Evolutionary conservation across 92 coral and sea anemone genomes (phyloP).

Genomic region (Epizoanthus illoricatus): DNA sequence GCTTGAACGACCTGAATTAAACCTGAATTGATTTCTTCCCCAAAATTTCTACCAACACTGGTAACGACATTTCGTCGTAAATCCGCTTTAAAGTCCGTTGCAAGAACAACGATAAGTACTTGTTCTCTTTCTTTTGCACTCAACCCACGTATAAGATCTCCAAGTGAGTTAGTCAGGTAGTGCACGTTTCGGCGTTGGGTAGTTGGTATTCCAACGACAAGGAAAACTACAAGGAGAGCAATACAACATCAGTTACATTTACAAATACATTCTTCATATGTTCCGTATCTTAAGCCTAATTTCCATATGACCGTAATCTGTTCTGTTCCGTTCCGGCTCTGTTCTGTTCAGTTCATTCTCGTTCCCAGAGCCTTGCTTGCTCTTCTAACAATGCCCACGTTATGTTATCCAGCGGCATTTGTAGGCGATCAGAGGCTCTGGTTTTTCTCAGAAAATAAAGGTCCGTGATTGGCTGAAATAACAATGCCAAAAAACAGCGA

Average conservation of each 20-base stretch:
- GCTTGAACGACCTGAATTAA: constrained; percentile 58
- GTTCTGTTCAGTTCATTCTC: too few species aligned
- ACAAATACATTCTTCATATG: too few species aligned
- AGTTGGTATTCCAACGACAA: constrained; percentile 76
- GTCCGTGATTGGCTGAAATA: too few species aligned
- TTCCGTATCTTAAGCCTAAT: too few species aligned
- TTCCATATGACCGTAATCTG: too few species aligned
- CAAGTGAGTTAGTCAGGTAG: constrained; percentile 57
- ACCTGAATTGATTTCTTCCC: constrained; percentile 50
- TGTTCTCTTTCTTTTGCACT: constrained; percentile 51
- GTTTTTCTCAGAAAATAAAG: too few species aligned
- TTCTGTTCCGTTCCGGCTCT: too few species aligned
- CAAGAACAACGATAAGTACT: constrained; percentile 60
- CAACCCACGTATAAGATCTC: constrained; percentile 57
- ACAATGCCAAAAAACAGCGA: too few species aligned
- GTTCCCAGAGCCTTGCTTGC: too few species aligned
- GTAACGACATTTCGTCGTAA: constrained; percentile 36
- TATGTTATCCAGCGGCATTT: too few species aligned
- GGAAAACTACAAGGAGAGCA: constrained; percentile 49
- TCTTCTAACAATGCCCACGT: too few species aligned
- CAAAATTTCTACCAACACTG: not conserved
- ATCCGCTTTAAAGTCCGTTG: constrained; percentile 52
- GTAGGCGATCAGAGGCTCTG: too few species aligned
- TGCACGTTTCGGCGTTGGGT: constrained; percentile 43
- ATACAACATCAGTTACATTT: not conserved